Conservation (phyloP, 1,140 invertebrate genomes). For the Drosophila pectinifera region DNA sequence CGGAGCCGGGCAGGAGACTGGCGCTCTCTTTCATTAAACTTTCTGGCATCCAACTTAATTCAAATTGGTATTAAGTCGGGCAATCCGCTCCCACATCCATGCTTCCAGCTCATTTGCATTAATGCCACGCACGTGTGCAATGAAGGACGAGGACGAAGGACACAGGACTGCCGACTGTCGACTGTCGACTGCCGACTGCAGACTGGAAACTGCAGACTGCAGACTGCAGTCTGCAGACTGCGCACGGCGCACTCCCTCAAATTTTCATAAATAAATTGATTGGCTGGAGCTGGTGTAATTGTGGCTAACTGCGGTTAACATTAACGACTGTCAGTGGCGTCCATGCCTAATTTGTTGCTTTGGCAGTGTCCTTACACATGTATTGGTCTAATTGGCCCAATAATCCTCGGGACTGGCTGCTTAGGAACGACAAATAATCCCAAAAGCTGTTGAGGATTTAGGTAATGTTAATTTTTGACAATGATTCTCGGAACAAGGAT, state of each 20-base stretch:
- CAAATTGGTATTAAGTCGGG: slow-evolving; percentile 75
- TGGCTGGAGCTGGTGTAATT: slow-evolving; percentile 57
- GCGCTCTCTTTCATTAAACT: slow-evolving; percentile 76
- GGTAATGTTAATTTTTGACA: too few species aligned
- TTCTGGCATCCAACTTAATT: slow-evolving; percentile 78
- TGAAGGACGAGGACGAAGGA: slow-evolving; percentile 14
- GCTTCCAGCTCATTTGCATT: slow-evolving; percentile 68
- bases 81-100: slow-evolving; percentile 27
- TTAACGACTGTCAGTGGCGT: slow-evolving; percentile 33
- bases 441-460: too few species aligned
- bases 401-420: neutral
- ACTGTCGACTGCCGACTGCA: slow-evolving; percentile 6
- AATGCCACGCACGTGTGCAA: slow-evolving; percentile 66
- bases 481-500: too few species aligned
- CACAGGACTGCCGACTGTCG: neutral
- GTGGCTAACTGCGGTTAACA: slow-evolving; percentile 46
- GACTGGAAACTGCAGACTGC: slow-evolving; percentile 1
- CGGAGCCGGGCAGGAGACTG: slow-evolving; percentile 8
- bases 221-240: slow-evolving; percentile 4
- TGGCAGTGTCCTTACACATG: neutral
- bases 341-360: slow-evolving; percentile 23
- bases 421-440: neutral
- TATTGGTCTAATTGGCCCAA: too few species aligned
- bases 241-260: slow-evolving; percentile 21
- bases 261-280: slow-evolving; percentile 75